Conservation (phyloP, 2,113 vertebrate species). For the rat (Rattus norvegicus) region GRCr8 NC_086026.1:66990001-66990500, state of each 20-base stretch:
- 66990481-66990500: fast-evolving
- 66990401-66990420: neutral
- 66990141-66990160: neutral
- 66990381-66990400: neutral
- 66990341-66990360: neutral
- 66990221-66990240: neutral
- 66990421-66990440: neutral
- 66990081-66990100: neutral
- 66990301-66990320: neutral
- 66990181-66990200: neutral
- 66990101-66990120: neutral
- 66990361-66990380: neutral
- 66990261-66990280: neutral
- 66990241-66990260: no score
- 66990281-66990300: neutral
- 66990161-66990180: neutral
- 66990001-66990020: neutral
- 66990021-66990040: neutral
- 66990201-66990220: neutral
- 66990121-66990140: neutral
- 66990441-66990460: neutral
- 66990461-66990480: neutral
- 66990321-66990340: neutral
- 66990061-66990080: neutral
- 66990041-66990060: no score